Base-by-base conservation (phyloP, 2,888 invertebrate genomes). In the Drosophila bunnanda region DNA sequence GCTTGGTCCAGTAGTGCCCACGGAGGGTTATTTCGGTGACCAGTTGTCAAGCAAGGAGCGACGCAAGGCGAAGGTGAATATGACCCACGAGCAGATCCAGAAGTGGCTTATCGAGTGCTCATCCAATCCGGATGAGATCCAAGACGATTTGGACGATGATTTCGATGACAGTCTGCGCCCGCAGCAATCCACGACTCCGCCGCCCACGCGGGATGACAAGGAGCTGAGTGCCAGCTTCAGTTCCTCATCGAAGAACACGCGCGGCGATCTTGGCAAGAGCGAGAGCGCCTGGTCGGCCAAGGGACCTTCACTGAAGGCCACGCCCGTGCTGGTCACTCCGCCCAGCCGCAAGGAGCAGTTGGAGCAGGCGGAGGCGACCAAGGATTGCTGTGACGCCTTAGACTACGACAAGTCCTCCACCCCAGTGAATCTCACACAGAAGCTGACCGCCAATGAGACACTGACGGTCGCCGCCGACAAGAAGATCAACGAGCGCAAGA, bases 1-100 rank as follows among this genome's bases (percentile, higher is more conserved):
- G 22, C 72, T 93, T 46, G 92, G 92, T 0, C 93, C 93, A 0
- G 92, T 92, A 5, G 92, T 93, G 52, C 92, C 92, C 43, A 93
- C 93, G 0, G 93, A 93, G 72, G 90, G 91, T 1, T 92, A 92
- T 60, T 88, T 92, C 43, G 92, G 92, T 4, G 93, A 92, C 66
- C 92, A 92, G 61, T 72, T 93, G 30, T 90, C 92, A 0, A 92
- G 92, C 66, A 93, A 92, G 71, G 93, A 93, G 55, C 90, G 89
- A 56, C 92, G 84, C 76, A 93, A 95, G 88, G 94, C 94, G 20
- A 94, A 95, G 85, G 94, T 95, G 0, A 95, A 95, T 82, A 95
- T 95, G 95, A 95, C 95, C 0, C 94, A 94, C 39, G 95, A 95
- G 81, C 94, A 95, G 90, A 95, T 95, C 46, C 95, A 95, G 77